These are phyloP conservation scores for Gibbula magus DNA, from an alignment of 2,888 invertebrate species.

Conservation along the genomic window DNA sequence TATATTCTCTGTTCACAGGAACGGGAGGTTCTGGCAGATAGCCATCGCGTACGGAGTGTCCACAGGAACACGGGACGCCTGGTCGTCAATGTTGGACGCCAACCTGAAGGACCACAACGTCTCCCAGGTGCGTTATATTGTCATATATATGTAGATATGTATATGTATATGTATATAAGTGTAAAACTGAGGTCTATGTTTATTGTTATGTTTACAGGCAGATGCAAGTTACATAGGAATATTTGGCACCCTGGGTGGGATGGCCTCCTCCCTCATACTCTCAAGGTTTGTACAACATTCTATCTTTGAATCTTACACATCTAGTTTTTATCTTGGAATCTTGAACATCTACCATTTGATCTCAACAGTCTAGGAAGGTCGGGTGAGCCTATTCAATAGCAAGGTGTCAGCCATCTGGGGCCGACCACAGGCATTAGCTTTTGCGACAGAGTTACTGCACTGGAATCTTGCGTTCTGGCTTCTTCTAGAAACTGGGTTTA, in stretches of 20 bases:
- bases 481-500: too few relatives aligned
- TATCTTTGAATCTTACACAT: too few relatives aligned
- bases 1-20: not conserved
- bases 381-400: not conserved
- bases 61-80: constrained; percentile 14
- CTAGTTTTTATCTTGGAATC: too few relatives aligned
- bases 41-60: constrained; percentile 16
- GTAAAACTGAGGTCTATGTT: too few relatives aligned
- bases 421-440: too few relatives aligned
- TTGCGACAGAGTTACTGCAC: too few relatives aligned
- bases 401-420: not conserved
- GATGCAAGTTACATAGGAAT: not conserved
- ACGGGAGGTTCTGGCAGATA: constrained; percentile 4
- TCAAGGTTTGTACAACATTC: not conserved
- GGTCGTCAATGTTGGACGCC: constrained; percentile 15
- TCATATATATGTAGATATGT: not conserved
- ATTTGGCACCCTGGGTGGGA: not conserved
- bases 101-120: constrained; percentile 14
- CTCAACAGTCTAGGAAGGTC: not conserved
- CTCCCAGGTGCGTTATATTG: not conserved
- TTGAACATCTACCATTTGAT: too few relatives aligned
- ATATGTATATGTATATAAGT: not conserved
- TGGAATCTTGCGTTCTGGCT: too few relatives aligned
- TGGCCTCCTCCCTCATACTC: not conserved
- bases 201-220: not conserved